phyloP scores from a whole-genome alignment of 2,888 invertebrate genomes.

The Netelia fuscicornis region DNA sequence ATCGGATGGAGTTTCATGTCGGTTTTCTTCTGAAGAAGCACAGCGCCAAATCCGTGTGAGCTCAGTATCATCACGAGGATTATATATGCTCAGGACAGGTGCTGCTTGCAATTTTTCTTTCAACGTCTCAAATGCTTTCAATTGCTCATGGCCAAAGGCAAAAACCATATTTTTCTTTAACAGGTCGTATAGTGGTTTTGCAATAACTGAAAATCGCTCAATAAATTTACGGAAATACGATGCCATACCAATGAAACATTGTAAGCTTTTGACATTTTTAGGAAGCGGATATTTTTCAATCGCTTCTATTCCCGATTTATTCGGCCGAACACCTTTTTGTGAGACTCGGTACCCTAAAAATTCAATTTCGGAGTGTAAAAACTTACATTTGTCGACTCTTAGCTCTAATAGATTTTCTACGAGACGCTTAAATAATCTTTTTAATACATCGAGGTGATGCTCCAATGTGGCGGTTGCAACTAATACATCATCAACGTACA shows the following conservation, averaged over 20 bases:
- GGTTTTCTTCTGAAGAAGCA: constrained; percentile 77
- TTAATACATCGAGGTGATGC: constrained; percentile 54
- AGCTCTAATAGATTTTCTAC: constrained; percentile 59
- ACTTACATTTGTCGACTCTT: constrained; percentile 68
- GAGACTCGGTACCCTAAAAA: constrained; percentile 73
- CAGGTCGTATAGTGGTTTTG: constrained; percentile 76
- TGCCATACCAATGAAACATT: constrained; percentile 74
- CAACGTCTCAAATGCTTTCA: constrained; percentile 69
- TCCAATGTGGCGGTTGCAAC: constrained; percentile 52
- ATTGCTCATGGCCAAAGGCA: constrained; percentile 71
- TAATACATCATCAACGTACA: constrained; percentile 61
- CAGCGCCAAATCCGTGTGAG: constrained; percentile 75
- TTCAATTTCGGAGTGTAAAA: constrained; percentile 67
- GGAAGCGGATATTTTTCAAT: constrained; percentile 73
- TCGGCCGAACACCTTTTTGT: constrained; percentile 68
- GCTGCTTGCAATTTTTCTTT: constrained; percentile 65
- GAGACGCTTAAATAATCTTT: constrained; percentile 47
- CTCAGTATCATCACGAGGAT: constrained; percentile 77
- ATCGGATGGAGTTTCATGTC: constrained; percentile 75
- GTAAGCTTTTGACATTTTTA: constrained; percentile 66
- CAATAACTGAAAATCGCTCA: constrained; percentile 68
- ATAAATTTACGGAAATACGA: constrained; percentile 76
- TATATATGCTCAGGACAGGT: constrained; percentile 76
- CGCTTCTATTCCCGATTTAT: constrained; percentile 64
- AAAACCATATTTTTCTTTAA: constrained; percentile 71